A percentile compares a stretch with the other conserved stretches of the same genome.
phyloP scores from a whole-genome alignment of 1,140 invertebrate genomes.

The Apis laboriosa region DNA sequence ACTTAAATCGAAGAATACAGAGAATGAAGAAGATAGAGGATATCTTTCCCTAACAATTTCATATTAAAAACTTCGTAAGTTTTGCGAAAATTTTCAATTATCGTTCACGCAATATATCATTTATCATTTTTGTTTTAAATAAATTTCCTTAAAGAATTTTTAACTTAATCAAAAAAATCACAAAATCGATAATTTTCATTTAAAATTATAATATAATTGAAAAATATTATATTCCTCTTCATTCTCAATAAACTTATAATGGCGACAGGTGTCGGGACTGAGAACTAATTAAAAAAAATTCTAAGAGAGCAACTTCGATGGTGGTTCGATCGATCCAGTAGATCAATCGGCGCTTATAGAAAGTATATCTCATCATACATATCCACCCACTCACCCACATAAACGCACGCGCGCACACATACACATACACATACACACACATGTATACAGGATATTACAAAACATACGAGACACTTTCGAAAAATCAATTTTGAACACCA shows the following conservation, averaged over 20 bases:
- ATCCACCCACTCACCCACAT: neutral
- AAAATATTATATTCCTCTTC: neutral
- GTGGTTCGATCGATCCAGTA: neutral
- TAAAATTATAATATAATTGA: neutral
- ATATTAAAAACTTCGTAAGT: neutral
- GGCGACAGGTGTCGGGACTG: conserved; percentile 1
- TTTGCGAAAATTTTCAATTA: neutral
- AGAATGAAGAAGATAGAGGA: neutral
- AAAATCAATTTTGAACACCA: no score
- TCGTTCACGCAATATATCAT: neutral
- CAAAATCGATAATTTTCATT: neutral
- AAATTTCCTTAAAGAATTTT: neutral
- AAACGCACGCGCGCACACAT: no score
- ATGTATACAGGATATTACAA: no score
- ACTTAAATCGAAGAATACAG: neutral
- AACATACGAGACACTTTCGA: no score
- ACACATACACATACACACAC: no score
- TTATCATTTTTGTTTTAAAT: neutral
- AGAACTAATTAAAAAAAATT: conserved; percentile 24
- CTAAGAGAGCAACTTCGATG: conserved; percentile 20
- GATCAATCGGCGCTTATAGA: conserved; percentile 29
- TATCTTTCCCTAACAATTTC: neutral
- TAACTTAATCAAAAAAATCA: neutral
- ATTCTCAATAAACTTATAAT: neutral
- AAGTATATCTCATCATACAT: conserved; percentile 61